A percentile compares a stretch with the other conserved stretches of the same genome.
These are phyloP conservation scores for Thermophis baileyi DNA, from an alignment of 2,113 vertebrate species.

Conservation along the genomic window DNA sequence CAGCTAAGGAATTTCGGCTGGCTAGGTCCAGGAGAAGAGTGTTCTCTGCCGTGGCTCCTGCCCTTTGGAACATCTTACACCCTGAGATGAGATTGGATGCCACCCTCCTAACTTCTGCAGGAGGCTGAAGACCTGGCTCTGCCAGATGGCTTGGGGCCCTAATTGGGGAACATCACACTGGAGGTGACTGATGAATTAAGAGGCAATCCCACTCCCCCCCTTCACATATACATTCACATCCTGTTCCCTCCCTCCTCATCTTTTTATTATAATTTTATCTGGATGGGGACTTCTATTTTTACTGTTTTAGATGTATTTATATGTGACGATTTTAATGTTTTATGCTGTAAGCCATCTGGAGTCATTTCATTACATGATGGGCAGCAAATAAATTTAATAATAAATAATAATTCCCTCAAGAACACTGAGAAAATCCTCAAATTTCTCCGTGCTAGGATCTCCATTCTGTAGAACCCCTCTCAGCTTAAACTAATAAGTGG, in stretches of 20 bases:
- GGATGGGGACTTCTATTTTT: background rate
- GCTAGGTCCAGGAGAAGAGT: too few relatives aligned
- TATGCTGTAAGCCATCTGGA: background rate
- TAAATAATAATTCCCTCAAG: background rate
- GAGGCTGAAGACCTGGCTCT: too few relatives aligned
- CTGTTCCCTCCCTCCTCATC: background rate
- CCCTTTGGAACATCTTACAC: too few relatives aligned
- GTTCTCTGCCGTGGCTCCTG: too few relatives aligned
- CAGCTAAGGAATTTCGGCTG: too few relatives aligned
- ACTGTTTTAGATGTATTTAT: background rate
- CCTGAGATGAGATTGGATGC: too few relatives aligned
- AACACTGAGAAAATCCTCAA: background rate
- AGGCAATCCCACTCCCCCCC: too few relatives aligned
- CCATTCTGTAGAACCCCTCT: background rate
- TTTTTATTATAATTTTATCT: background rate
- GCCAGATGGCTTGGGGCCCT: background rate
- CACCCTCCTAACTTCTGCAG: too few relatives aligned
- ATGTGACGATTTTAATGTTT: background rate
- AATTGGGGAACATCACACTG: too few relatives aligned
- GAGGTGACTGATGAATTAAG: too few relatives aligned
- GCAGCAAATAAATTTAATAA: background rate
- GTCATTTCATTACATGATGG: background rate
- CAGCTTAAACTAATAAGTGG: background rate
- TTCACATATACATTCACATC: too few relatives aligned
- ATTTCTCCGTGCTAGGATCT: background rate